phyloP scores from a whole-genome alignment of 2,888 invertebrate genomes.

The Sthenelais limicola region DNA sequence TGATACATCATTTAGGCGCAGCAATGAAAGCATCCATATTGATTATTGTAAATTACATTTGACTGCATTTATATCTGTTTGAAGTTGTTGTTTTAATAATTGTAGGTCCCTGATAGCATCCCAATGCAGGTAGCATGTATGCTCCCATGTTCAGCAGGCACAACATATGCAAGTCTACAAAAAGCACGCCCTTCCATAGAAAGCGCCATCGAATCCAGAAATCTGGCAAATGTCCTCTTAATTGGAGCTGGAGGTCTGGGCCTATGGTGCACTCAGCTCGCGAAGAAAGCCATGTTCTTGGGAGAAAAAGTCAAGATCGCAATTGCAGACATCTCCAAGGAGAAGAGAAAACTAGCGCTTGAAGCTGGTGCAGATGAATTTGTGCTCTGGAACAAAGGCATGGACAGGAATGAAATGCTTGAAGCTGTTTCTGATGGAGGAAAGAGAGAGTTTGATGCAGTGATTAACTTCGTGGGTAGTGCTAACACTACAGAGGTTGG shows the following conservation, averaged over 20 bases:
- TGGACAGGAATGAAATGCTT: background rate
- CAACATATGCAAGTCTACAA: background rate
- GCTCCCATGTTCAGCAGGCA: background rate
- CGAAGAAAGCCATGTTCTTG: background rate
- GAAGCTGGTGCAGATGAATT: conserved; percentile 2
- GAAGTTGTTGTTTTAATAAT: no score
- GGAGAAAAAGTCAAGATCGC: background rate
- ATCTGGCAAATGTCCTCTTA: background rate
- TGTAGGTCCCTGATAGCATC: conserved; percentile 5
- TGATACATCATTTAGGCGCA: no score
- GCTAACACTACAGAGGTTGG: background rate
- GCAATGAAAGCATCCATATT: no score
- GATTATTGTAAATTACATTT: no score
- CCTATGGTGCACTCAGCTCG: conserved; percentile 6
- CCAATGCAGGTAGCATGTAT: conserved; percentile 4
- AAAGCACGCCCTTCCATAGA: background rate
- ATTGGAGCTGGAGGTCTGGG: conserved; percentile 22
- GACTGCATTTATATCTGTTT: no score
- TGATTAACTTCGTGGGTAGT: background rate
- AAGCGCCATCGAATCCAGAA: background rate
- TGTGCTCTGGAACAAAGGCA: background rate
- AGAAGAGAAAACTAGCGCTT: background rate
- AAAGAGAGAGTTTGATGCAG: background rate
- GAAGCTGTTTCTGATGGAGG: background rate
- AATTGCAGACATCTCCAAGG: conserved; percentile 11